Evolutionary conservation across 2,113 vertebrate genomes (phyloP), one percentile per base, ranked within the genome.

Genomic region (Thamnophis sirtalis): DNA sequence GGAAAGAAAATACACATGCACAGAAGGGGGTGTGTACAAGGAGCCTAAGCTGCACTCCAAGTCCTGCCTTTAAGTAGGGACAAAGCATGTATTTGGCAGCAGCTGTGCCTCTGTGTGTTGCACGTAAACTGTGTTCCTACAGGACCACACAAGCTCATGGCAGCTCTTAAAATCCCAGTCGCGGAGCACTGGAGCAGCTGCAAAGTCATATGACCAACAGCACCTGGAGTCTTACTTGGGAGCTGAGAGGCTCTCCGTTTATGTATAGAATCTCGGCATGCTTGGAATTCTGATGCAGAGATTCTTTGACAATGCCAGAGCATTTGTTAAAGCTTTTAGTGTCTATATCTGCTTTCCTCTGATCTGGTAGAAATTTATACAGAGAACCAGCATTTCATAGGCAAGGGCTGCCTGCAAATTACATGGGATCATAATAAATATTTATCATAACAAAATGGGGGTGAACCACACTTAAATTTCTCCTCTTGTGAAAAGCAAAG

Each of bases 111-210:
- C 0, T 0, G 92, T 86, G 86, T 94, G 48, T 93, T 1, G 21
- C 95, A 96, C 55, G 11, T 94, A 95, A 93, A 73, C 86, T 96
- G 89, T 1, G 4, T 94, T 95, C 96, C 95, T 97, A 96, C 95
- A 96, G 96, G 97, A 97, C 96, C 97, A 97, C 97, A 96, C 97
- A 97, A 94, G 97, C 95, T 97, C 90, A 87, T 63, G 93, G 92
- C 93, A 21, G 4, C 94, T 94, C 96, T 73, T 19, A 96, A 94
- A 89, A 94, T 89, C 86, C 84, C 43, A 94, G 92, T 28, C 95
- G 90, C 0, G 0, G 93, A 94, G 94, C 63, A 86, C 60, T n/a
- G 91, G 94, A 94, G 93, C 90, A 95, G 92, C 93, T 97, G 95
- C 95, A 90, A 92, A 13, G 22, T 17, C 93, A 60, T 10, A 89